Conservation (phyloP, 2,888 invertebrate genomes). For the Temnothorax rugatulus region DNA sequence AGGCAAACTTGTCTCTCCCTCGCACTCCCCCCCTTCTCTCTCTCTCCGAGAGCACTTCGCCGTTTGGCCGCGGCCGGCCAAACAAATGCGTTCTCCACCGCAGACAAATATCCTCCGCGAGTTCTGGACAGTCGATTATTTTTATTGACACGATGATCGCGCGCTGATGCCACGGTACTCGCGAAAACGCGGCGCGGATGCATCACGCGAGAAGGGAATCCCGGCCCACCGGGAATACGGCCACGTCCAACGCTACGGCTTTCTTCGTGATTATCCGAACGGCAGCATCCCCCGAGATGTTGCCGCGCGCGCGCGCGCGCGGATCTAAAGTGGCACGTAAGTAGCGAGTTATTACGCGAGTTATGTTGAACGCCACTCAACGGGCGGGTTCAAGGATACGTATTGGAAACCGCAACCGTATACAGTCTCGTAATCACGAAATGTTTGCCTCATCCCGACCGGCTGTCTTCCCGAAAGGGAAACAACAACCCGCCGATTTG, state of each 20-base stretch:
- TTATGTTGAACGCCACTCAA: conserved; percentile 33
- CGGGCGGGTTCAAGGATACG: conserved; percentile 22
- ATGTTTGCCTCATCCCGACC: not conserved
- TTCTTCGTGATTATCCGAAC: conserved; percentile 43
- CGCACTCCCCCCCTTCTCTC: not conserved
- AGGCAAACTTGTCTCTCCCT: conserved; percentile 34
- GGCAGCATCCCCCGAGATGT: conserved; percentile 25
- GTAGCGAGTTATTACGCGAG: conserved; percentile 36
- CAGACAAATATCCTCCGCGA: conserved; percentile 38
- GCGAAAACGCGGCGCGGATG: not conserved
- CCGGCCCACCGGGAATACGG: conserved; percentile 21
- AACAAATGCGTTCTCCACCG: conserved; percentile 45
- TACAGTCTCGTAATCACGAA: not conserved
- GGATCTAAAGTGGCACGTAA: conserved; percentile 18
- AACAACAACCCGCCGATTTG: not conserved
- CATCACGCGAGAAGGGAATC: conserved; percentile 6
- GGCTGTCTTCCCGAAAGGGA: not conserved
- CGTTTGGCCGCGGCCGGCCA: conserved; percentile 10
- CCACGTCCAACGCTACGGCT: conserved; percentile 13
- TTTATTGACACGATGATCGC: conserved; percentile 17
- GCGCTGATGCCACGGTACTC: not conserved
- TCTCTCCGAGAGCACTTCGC: not conserved
- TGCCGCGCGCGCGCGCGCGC: not conserved
- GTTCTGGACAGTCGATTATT: conserved; percentile 54
- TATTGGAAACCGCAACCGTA: not conserved